Evolutionary conservation across 2,113 vertebrate species (phyloP).

Genomic region (Salvelinus alpinus): DNA sequence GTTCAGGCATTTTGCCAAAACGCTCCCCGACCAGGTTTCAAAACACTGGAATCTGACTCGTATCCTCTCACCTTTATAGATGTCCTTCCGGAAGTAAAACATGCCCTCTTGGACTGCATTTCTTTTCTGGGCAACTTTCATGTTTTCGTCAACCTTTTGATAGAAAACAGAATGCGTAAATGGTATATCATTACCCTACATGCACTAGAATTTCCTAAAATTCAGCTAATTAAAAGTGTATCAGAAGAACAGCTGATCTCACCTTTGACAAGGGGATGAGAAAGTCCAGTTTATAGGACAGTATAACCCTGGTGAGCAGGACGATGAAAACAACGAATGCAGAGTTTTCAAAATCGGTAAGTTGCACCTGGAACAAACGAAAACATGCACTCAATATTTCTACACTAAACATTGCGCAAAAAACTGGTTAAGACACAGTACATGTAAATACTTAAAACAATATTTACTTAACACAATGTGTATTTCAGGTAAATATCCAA

Average conservation of each 20-base stretch:
- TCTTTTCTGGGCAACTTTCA: conserved; percentile 93
- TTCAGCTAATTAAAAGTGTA: not conserved
- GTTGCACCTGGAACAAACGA: conserved; percentile 81
- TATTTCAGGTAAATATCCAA: not conserved
- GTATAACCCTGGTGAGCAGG: conserved; percentile 93
- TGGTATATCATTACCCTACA: too few species aligned
- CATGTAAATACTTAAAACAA: not conserved
- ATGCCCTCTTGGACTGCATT: conserved; percentile 88
- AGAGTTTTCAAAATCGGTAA: conserved; percentile 98
- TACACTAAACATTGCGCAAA: not conserved
- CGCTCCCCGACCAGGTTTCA: not conserved
- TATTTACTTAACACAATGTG: too few species aligned
- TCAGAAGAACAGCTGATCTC: conserved; percentile 14
- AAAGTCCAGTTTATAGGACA: conserved; percentile 97
- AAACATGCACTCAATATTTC: not conserved
- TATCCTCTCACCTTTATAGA: conserved; percentile 84
- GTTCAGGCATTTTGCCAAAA: not conserved
- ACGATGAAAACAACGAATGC: conserved; percentile 97
- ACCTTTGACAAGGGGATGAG: conserved; percentile 98
- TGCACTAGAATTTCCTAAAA: too few species aligned
- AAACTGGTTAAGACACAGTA: not conserved
- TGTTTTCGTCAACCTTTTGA: conserved; percentile 93
- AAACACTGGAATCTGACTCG: too few species aligned
- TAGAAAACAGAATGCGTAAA: not conserved
- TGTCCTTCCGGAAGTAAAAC: conserved; percentile 98